These are phyloP conservation scores for Scophthalmus maximus DNA, from an alignment of 2,113 vertebrate species.

Conservation along the genomic window DNA sequence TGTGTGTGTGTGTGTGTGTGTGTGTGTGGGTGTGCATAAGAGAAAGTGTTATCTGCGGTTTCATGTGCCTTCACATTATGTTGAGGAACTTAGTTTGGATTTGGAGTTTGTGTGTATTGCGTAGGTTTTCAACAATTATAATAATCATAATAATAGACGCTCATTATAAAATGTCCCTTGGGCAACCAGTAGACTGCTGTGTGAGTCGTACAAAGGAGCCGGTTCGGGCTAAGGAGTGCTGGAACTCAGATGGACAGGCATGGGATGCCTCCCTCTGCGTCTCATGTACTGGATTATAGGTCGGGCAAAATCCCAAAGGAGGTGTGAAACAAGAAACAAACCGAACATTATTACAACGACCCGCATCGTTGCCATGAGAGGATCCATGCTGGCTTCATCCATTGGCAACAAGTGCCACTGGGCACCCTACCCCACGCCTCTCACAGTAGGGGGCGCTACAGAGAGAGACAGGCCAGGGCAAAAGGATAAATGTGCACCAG, in stretches of 20 bases:
- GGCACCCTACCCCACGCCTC: constrained; percentile 84
- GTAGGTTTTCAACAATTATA: constrained; percentile 30
- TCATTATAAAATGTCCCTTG: constrained; percentile 59
- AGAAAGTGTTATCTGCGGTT: constrained; percentile 40
- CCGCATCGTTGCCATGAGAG: constrained; percentile 78
- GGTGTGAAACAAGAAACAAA: constrained; percentile 80
- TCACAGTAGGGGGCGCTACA: constrained; percentile 86
- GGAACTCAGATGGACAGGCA: constrained; percentile 80
- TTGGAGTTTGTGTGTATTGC: constrained; percentile 1
- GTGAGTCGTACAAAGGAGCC: constrained; percentile 70
- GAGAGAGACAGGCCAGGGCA: constrained; percentile 75
- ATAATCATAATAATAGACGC: constrained; percentile 48
- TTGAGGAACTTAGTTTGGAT: constrained; percentile 17
- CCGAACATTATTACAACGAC: constrained; percentile 80
- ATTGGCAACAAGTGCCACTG: constrained; percentile 79
- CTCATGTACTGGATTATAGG: constrained; percentile 81
- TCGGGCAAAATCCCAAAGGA: constrained; percentile 76
- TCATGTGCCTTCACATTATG: constrained; percentile 9
- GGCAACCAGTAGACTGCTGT: constrained; percentile 60
- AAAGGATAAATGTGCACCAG: constrained; percentile 82
- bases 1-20: constrained; percentile 55
- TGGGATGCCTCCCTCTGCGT: constrained; percentile 80
- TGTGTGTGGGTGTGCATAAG: constrained; percentile 45
- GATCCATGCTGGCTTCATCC: constrained; percentile 79
- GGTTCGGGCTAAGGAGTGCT: constrained; percentile 63